Evolutionary conservation across 1,140 invertebrate species (phyloP), one percentile per base, ranked within the genome.

Genomic region (Patella vulgata): DNA sequence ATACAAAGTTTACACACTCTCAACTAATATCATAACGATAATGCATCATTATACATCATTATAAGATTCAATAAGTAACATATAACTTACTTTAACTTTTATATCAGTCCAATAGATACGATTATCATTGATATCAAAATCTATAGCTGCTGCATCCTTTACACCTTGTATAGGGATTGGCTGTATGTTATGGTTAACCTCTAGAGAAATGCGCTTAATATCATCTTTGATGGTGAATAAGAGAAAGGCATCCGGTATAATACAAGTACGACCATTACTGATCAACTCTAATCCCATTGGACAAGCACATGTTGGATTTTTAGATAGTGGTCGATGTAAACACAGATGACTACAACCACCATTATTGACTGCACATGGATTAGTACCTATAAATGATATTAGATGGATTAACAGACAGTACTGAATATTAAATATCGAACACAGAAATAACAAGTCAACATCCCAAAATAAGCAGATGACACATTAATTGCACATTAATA

Each of bases 261-360:
- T 88, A 78, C 95, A 97, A 0, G 89, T 92, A 58, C 88, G 89
- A 56, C 89, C 88, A 79, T 96, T 91, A 48, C 87, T 89, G 17
- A 88, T 87, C 25, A 97, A 83, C 78, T 97, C 94, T 63, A 93
- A 61, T 0, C 80, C 81, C 75, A 79, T 82, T 6, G 97, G 97
- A 84, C 97, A 99, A 14, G 91, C 91, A 81, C 97, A 99, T 2
- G 78, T 68, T 4, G 73, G 71, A 2, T 71, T 71, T 28, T 74
- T 65, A 5, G 63, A 92, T 87, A 72, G 90, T 91, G 44, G 93
- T 92, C 0, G 91, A 31, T 98, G 91, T 0, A 99, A 84, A 82
- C 97, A 99, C 0, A 99, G 87, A 87, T 99, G 96, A 0, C 95
- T 97, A 79, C 97, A 99, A 1, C 93, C 95, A 27, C 95, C 96